These are phyloP conservation scores for Eurypyga helias DNA, from an alignment of 2,113 vertebrate genomes.

Conservation along the genomic window DNA sequence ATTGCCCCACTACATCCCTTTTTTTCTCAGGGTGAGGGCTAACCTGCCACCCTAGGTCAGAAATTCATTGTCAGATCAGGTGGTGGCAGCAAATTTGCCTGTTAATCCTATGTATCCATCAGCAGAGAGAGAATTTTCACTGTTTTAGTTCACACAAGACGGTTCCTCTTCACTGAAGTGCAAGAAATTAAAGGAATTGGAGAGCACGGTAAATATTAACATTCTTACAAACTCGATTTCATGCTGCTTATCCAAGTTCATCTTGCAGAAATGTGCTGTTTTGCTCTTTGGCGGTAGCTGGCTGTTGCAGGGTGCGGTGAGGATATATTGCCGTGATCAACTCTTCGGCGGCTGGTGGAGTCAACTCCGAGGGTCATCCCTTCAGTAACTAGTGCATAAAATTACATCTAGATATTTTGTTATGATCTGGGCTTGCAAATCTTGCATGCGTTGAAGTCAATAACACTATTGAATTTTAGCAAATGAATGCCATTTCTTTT, in stretches of 20 bases:
- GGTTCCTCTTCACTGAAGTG: background rate
- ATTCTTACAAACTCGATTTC: background rate
- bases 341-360: background rate
- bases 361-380: background rate
- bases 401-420: background rate
- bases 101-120: background rate
- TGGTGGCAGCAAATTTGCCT: background rate
- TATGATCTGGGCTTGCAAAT: background rate
- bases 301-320: background rate
- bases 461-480: background rate
- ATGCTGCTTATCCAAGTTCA: background rate
- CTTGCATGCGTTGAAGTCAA: background rate
- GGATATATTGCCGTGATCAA: background rate
- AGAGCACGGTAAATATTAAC: background rate
- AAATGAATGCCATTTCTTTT: conserved; percentile 13
- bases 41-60: background rate
- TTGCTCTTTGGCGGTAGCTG: background rate
- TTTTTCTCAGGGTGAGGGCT: background rate
- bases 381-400: background rate
- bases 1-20: background rate
- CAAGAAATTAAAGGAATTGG: background rate
- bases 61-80: background rate
- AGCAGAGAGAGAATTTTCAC: background rate
- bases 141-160: background rate
- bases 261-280: background rate